Percentiles rank a stretch among this genome's conserved stretches.
These are phyloP conservation scores for Enhydra lutris DNA, from an alignment of 2,113 vertebrate species.

Conservation along the genomic window DNA sequence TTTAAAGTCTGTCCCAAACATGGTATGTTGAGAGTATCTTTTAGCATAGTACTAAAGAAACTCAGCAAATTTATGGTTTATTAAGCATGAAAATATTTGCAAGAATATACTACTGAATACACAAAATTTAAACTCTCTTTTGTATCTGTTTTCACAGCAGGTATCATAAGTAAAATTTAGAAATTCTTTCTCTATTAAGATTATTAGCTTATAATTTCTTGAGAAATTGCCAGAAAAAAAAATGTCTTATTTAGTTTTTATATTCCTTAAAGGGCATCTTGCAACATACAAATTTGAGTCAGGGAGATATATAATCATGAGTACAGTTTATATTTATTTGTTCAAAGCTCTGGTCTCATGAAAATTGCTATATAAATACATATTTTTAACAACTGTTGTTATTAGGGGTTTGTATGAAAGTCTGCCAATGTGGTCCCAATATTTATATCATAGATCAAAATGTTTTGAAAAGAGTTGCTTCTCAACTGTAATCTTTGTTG, in stretches of 20 bases:
- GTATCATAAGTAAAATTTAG: not conserved
- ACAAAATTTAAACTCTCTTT: not conserved
- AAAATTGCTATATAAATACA: constrained; percentile 55
- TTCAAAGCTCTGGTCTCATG: constrained; percentile 42
- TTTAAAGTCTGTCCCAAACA: not conserved
- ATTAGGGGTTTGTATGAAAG: constrained; percentile 58
- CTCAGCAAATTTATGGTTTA: not conserved
- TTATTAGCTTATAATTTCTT: constrained; percentile 18
- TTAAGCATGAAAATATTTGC: not conserved
- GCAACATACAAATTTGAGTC: not conserved
- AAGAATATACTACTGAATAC: not conserved
- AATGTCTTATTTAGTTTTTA: not conserved
- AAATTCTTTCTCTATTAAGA: not conserved
- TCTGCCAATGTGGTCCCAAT: constrained; percentile 53
- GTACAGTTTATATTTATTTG: constrained; percentile 54
- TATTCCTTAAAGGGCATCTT: not conserved
- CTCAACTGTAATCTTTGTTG: constrained; percentile 46
- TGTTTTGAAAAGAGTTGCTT: constrained; percentile 56
- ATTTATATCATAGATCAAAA: constrained; percentile 57
- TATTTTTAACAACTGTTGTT: constrained; percentile 58
- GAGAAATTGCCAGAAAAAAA: not conserved
- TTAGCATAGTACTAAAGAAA: not conserved
- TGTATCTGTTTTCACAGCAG: not conserved
- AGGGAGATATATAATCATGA: not conserved
- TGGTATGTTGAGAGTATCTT: not conserved